Conservation (phyloP, 2,888 invertebrate genomes). For the Adelognathus sp. region DNA sequence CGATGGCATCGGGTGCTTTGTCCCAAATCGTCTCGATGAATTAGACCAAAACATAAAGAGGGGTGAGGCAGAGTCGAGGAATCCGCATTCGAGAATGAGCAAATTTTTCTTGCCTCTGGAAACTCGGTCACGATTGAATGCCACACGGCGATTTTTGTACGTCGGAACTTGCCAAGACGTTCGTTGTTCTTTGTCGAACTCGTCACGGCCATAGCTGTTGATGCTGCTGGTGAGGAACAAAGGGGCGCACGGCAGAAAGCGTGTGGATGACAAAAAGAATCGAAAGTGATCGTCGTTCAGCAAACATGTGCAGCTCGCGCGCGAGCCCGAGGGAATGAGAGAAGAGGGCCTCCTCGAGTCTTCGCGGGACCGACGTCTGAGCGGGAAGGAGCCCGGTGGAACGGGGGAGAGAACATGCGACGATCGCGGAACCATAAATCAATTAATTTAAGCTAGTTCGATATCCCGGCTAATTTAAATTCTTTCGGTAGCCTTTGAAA, state of each 20-base stretch:
- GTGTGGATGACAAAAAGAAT: constrained; percentile 56
- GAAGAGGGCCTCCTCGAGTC: not conserved
- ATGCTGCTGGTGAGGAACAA: constrained; percentile 46
- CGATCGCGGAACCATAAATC: constrained; percentile 77
- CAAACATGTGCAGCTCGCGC: not conserved
- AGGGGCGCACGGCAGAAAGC: constrained; percentile 48
- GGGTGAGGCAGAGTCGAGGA: constrained; percentile 23
- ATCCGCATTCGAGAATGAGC: constrained; percentile 31
- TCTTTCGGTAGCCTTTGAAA: constrained; percentile 77
- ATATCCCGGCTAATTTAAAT: constrained; percentile 80
- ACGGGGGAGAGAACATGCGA: constrained; percentile 35
- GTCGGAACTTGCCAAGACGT: constrained; percentile 5
- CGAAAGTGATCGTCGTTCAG: constrained; percentile 22
- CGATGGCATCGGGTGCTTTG: not conserved
- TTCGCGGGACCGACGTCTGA: not conserved
- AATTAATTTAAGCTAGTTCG: constrained; percentile 80
- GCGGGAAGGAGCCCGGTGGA: not conserved
- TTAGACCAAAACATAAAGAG: constrained; percentile 42
- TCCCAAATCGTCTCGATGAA: not conserved
- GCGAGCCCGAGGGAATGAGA: not conserved
- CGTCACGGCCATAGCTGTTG: constrained; percentile 17
- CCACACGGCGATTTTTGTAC: constrained; percentile 12
- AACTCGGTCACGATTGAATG: constrained; percentile 58
- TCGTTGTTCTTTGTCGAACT: constrained; percentile 51
- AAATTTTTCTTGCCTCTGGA: constrained; percentile 60